phyloP scores from a whole-genome alignment of 2,113 vertebrate species.

The Oceanodroma tethys region DNA sequence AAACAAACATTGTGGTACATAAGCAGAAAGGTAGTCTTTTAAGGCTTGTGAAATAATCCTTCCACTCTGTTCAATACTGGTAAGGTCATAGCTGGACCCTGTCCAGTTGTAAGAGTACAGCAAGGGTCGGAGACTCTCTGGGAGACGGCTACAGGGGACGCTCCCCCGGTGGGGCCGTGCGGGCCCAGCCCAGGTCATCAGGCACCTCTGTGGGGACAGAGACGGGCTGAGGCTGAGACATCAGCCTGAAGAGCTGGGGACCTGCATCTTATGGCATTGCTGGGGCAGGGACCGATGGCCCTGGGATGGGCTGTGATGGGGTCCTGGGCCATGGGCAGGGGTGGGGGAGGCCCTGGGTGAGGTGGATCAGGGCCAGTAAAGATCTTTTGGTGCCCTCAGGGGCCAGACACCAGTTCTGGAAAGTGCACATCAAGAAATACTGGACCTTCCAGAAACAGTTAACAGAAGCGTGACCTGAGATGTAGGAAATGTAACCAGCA shows the following conservation, averaged over 20 bases:
- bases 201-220: background rate
- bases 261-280: rapidly evolving
- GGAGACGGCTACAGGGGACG: rapidly evolving
- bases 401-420: background rate
- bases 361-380: background rate
- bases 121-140: rapidly evolving
- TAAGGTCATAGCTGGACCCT: background rate
- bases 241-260: background rate
- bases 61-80: background rate
- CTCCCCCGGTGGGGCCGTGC: rapidly evolving
- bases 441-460: background rate
- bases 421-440: background rate
- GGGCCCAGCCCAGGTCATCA: background rate
- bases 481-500: background rate
- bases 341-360: background rate
- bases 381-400: background rate
- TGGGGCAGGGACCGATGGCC: background rate
- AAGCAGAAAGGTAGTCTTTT: background rate
- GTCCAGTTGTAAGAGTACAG: background rate
- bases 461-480: background rate
- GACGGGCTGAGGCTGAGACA: background rate
- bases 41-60: background rate
- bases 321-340: background rate
- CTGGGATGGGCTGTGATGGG: background rate
- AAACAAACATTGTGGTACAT: background rate